phyloP scores from a whole-genome alignment of 2,797 vertebrate genomes.

The Halcyon chelicuti region DNA sequence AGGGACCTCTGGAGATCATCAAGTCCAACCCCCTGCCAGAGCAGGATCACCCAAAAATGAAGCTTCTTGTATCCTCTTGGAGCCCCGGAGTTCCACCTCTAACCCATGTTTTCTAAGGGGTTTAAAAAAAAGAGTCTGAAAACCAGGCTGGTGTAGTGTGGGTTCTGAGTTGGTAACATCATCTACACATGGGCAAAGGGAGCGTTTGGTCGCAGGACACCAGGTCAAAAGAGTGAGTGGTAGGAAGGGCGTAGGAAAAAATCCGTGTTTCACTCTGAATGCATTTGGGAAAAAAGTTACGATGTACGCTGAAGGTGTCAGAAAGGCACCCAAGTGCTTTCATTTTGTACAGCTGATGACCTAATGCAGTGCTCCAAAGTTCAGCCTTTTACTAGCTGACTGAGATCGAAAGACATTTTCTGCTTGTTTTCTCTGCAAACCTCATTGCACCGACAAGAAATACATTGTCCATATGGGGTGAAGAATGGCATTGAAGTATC shows the following conservation, averaged over 20 bases:
- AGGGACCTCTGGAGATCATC: too few relatives aligned
- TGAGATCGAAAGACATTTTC: neutral
- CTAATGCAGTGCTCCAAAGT: neutral
- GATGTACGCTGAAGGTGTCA: neutral
- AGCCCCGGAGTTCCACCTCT: neutral
- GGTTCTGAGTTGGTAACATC: neutral
- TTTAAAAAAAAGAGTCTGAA: neutral
- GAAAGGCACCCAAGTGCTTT: neutral
- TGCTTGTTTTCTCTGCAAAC: constrained; percentile 51
- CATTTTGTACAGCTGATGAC: neutral
- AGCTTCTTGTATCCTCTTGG: neutral
- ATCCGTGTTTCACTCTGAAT: neutral
- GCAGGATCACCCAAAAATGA: too few relatives aligned
- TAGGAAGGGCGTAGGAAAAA: neutral
- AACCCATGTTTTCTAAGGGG: neutral
- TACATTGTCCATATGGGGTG: constrained; percentile 46
- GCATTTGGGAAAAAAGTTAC: neutral
- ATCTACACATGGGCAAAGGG: neutral
- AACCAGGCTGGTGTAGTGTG: neutral
- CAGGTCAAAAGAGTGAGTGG: neutral
- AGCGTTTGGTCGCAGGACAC: neutral
- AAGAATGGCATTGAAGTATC: constrained; percentile 57
- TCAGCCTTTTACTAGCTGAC: constrained; percentile 34
- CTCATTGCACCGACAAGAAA: constrained; percentile 51
- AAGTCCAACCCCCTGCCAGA: too few relatives aligned